These are phyloP conservation scores for Syngnathus scovelli DNA, from an alignment of 2,113 vertebrate species.

Conservation along the genomic window DNA sequence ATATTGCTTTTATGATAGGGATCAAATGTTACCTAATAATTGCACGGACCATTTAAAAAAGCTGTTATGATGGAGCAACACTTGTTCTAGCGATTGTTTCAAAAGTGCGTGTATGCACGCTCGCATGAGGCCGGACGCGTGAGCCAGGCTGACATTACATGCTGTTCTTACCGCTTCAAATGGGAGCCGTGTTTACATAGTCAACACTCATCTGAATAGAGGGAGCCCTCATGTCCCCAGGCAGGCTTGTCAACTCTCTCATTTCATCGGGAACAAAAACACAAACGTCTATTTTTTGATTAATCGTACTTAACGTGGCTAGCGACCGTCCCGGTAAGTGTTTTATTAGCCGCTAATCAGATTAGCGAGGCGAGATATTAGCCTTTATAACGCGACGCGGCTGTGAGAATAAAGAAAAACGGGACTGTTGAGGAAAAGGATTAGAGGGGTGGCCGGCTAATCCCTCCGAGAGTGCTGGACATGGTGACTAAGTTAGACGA, in stretches of 20 bases:
- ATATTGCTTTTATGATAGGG: not conserved
- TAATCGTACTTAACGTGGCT: conserved; percentile 6
- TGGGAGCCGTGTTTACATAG: conserved; percentile 51
- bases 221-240: conserved; percentile 12
- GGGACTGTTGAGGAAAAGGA: conserved; percentile 53
- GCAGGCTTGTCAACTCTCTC: conserved; percentile 32
- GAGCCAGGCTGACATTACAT: conserved; percentile 20
- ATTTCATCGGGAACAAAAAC: not conserved
- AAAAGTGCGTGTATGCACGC: not conserved
- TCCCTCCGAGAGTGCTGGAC: conserved; percentile 45
- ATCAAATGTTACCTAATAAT: not conserved
- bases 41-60: not conserved
- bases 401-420: conserved; percentile 26
- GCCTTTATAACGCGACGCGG: conserved; percentile 8
- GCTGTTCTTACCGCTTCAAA: conserved; percentile 49
- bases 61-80: not conserved
- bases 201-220: conserved; percentile 47
- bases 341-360: conserved; percentile 47
- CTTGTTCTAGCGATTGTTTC: not conserved
- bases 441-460: conserved; percentile 53
- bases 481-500: conserved; percentile 51
- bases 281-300: not conserved
- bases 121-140: conserved; percentile 6
- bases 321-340: conserved; percentile 5
- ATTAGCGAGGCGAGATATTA: conserved; percentile 44